Evolutionary conservation across 2,113 vertebrate species (phyloP).

Genomic region (Pao palembangensis): DNA sequence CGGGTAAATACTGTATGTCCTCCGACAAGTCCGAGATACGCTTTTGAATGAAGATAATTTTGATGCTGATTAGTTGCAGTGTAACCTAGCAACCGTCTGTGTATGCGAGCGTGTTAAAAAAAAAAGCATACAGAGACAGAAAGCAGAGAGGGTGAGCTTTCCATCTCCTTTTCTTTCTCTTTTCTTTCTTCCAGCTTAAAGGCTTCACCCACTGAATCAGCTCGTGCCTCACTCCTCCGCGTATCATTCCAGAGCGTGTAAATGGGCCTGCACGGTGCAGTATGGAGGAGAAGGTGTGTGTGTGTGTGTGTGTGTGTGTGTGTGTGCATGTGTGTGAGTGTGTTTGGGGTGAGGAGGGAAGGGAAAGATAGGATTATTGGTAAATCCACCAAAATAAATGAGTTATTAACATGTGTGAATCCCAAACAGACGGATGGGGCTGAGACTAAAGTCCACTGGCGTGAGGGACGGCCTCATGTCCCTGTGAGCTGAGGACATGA

Average conservation of each 20-base stretch:
- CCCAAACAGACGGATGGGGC: slow-evolving; percentile 52
- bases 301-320: too few species aligned
- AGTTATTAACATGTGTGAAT: slow-evolving; percentile 70
- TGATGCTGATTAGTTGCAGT: slow-evolving; percentile 50
- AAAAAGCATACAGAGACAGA: slow-evolving; percentile 10
- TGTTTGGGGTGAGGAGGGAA: too few species aligned
- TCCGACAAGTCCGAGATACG: slow-evolving; percentile 38
- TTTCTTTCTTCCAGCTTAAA: slow-evolving; percentile 35
- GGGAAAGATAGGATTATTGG: not conserved
- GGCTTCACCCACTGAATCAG: slow-evolving; percentile 30
- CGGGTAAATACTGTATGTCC: slow-evolving; percentile 41
- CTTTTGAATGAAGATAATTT: slow-evolving; percentile 49
- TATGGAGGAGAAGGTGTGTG: slow-evolving; percentile 17
- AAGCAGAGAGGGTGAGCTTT: slow-evolving; percentile 20
- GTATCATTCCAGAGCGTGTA: slow-evolving; percentile 47
- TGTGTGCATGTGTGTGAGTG: too few species aligned
- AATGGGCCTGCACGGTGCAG: slow-evolving; percentile 42
- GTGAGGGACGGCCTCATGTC: slow-evolving; percentile 29
- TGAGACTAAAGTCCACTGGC: slow-evolving; percentile 65
- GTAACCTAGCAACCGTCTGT: slow-evolving; percentile 54
- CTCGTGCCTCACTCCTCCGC: slow-evolving; percentile 24
- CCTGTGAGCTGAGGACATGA: slow-evolving; percentile 43
- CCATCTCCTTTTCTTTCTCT: slow-evolving; percentile 15
- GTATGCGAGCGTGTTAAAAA: not conserved
- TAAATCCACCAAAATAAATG: slow-evolving; percentile 56